A percentile compares a stretch with the other conserved stretches of the same genome.
Conservation (phyloP, 2,113 vertebrate species). For the Vulpes ferrilata region DNA sequence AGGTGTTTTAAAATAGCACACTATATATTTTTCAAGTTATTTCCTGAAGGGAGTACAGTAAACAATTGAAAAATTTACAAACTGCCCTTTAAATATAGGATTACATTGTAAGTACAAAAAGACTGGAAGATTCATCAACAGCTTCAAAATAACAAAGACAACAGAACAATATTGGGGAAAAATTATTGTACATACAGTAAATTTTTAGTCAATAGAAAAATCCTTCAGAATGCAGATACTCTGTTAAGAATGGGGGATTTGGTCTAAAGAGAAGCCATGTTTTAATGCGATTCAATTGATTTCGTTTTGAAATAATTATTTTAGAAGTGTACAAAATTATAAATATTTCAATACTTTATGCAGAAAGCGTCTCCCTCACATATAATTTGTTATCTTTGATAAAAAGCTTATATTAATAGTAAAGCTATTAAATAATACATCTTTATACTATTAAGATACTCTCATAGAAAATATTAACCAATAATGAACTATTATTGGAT, state of each 20-base stretch:
- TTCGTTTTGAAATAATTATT: conserved; percentile 59
- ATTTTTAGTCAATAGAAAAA: conserved; percentile 10
- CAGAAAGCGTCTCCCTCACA: neutral
- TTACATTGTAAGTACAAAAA: conserved; percentile 8
- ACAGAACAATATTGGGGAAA: neutral
- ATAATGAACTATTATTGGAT: neutral
- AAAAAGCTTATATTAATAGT: conserved; percentile 29
- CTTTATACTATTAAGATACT: neutral
- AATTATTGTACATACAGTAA: neutral
- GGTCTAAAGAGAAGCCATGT: neutral
- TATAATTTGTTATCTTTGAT: neutral
- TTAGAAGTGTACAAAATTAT: neutral
- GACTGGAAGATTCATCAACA: conserved; percentile 23
- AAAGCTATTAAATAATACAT: neutral
- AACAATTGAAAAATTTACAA: conserved; percentile 58
- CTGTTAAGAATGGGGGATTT: neutral
- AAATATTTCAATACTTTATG: conserved; percentile 4
- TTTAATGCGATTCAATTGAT: conserved; percentile 38
- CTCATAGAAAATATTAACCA: conserved; percentile 18
- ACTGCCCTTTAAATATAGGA: neutral
- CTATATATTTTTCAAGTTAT: neutral
- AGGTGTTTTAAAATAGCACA: neutral
- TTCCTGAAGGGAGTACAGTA: neutral
- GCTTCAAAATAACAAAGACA: conserved; percentile 31
- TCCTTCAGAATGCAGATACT: neutral